Evolutionary conservation across 2,113 vertebrate genomes (phyloP).

Genomic region (Empidonax alnorum): DNA sequence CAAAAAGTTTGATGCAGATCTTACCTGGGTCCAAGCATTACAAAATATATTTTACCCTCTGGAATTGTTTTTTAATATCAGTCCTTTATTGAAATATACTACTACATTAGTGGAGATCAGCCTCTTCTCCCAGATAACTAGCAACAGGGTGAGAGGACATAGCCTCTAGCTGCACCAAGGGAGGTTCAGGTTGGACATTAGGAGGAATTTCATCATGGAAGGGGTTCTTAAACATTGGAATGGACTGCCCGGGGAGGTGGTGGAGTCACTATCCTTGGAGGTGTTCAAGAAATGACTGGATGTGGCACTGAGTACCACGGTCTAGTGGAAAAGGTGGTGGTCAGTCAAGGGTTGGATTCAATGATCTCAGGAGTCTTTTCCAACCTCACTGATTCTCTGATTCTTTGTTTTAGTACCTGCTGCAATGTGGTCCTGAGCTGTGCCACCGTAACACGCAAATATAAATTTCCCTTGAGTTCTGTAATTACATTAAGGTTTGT

Average conservation of each 20-base stretch:
- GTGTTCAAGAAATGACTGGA: background rate
- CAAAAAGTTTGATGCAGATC: background rate
- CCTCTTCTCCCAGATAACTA: background rate
- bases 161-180: background rate
- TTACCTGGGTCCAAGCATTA: background rate
- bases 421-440: background rate
- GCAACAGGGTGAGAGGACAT: background rate
- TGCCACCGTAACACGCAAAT: background rate
- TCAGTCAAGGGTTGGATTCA: background rate
- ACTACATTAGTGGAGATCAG: background rate
- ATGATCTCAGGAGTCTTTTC: background rate
- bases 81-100: background rate
- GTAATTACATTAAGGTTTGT: conserved; percentile 52
- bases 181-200: background rate
- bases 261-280: background rate
- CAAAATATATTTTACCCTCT: background rate
- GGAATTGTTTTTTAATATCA: background rate
- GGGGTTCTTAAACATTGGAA: background rate
- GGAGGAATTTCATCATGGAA: background rate
- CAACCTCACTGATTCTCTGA: background rate
- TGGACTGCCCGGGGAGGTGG: background rate
- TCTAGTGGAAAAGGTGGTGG: background rate
- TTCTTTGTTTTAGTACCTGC: background rate
- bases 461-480: conserved; percentile 31
- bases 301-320: background rate